These are phyloP conservation scores for Chelonia mydas DNA, from an alignment of 2,797 vertebrate species.

Conservation along the genomic window DNA sequence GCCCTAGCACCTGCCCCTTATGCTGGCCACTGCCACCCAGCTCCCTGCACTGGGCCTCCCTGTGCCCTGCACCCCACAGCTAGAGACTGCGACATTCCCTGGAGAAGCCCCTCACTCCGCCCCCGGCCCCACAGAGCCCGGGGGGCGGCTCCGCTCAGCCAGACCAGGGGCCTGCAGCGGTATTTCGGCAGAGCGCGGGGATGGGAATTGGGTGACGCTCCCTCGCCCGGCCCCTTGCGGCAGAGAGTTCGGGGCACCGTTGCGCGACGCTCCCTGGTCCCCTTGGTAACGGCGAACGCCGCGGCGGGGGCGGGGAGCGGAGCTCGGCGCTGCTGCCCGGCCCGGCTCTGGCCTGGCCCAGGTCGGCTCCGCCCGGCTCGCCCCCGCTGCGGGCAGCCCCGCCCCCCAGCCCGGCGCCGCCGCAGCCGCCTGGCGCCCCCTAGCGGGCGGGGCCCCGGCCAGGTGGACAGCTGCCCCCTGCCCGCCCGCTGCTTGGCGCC, in stretches of 20 bases:
- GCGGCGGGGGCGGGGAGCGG: neutral
- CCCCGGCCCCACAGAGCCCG: neutral
- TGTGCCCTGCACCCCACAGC: too few relatives aligned
- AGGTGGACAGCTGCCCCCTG: too few relatives aligned
- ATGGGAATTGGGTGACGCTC: neutral
- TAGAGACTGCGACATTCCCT: too few relatives aligned
- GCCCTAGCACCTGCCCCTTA: too few relatives aligned
- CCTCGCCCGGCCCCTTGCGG: neutral
- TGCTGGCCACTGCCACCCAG: too few relatives aligned
- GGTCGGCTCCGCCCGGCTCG: neutral
- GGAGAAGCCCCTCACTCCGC: too few relatives aligned
- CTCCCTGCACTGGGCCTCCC: neutral
- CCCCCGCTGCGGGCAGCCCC: neutral
- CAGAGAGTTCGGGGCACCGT: neutral
- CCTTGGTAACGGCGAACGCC: slow-evolving; percentile 66
- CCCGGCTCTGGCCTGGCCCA: too few relatives aligned
- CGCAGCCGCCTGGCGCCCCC: neutral
- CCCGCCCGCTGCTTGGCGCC: neutral
- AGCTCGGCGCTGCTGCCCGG: neutral
- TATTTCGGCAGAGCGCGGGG: neutral
- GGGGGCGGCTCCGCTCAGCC: neutral
- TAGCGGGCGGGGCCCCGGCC: neutral
- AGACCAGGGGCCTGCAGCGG: neutral
- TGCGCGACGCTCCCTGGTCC: neutral
- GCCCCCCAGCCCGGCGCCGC: neutral